Conservation (phyloP, 2,888 invertebrate species). For the Pycnomerus fuliginosus region DNA sequence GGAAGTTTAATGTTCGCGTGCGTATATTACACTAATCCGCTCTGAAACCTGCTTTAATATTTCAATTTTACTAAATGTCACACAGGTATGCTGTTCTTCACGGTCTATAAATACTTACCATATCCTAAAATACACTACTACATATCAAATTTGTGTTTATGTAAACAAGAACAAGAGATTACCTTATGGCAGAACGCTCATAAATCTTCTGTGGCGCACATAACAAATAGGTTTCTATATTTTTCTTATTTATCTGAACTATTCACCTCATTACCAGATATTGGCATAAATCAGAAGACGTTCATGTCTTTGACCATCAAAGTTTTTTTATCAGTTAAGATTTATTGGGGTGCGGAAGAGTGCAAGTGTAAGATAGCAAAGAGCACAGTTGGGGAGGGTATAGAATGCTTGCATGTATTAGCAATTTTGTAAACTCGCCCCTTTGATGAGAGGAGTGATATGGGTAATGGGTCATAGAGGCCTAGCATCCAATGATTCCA, state of each 20-base stretch:
- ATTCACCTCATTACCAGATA: too few species aligned
- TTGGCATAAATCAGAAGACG: too few species aligned
- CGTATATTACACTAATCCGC: conserved; percentile 13
- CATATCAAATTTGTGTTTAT: conserved; percentile 2
- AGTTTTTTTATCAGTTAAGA: conserved; percentile 6
- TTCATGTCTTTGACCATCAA: too few species aligned
- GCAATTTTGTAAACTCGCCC: conserved; percentile 1
- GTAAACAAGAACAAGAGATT: conserved; percentile 1
- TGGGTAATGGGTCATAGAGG: conserved; percentile 3
- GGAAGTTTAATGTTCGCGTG: conserved; percentile 16
- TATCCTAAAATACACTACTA: neutral
- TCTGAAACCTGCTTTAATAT: conserved; percentile 7
- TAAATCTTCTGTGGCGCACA: neutral
- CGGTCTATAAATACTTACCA: conserved; percentile 6
- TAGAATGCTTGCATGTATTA: conserved; percentile 4
- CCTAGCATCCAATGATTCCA: neutral
- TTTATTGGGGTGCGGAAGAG: conserved; percentile 1
- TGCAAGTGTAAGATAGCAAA: neutral
- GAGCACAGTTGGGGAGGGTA: neutral
- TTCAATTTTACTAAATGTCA: conserved; percentile 18
- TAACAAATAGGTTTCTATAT: too few species aligned
- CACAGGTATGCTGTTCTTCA: conserved; percentile 9
- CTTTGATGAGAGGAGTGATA: neutral
- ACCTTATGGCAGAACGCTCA: neutral
- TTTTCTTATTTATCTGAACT: too few species aligned